Evolutionary conservation across 1,140 invertebrate species (phyloP).

Genomic region (Pseudomyrmex sp.): DNA sequence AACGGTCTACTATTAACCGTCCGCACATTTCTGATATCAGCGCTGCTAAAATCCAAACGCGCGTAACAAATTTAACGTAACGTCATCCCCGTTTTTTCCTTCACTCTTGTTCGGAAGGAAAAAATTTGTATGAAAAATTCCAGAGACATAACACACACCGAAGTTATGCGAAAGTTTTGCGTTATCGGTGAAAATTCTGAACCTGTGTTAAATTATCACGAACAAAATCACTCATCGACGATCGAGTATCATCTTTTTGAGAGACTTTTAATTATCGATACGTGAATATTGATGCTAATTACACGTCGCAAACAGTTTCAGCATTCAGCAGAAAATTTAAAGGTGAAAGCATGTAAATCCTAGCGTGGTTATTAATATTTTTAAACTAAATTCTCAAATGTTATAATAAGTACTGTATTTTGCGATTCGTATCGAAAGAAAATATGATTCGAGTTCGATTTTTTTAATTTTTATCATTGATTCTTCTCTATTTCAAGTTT

Average conservation of each 20-base stretch:
- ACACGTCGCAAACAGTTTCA: neutral
- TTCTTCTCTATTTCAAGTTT: neutral
- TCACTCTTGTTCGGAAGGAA: neutral
- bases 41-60: slow-evolving; percentile 69
- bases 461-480: slow-evolving; percentile 16
- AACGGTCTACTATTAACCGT: slow-evolving; percentile 29
- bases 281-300: slow-evolving; percentile 42
- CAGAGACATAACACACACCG: no score
- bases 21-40: neutral
- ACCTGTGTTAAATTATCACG: slow-evolving; percentile 5
- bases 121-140: slow-evolving; percentile 43
- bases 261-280: slow-evolving; percentile 7
- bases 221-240: slow-evolving; percentile 18
- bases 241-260: slow-evolving; percentile 4
- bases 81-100: slow-evolving; percentile 34
- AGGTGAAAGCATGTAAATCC: neutral
- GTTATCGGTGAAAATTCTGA: neutral
- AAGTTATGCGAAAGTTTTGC: slow-evolving; percentile 6
- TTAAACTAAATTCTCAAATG: neutral
- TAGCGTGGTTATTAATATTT: neutral
- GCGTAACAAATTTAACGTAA: slow-evolving; percentile 77
- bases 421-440: slow-evolving; percentile 1
- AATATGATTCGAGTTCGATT: neutral
- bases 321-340: slow-evolving; percentile 26
- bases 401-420: neutral